These are phyloP conservation scores for Oryctolagus cuniculus DNA, from an alignment of 2,113 vertebrate species.

Conservation along the genomic window mOryCun1.1 NC_091447.1:20455501-20456000, in stretches of 20 bases:
- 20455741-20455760: conserved; percentile 27
- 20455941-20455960: too few relatives aligned
- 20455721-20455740: background rate
- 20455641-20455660: conserved; percentile 27
- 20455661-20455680: background rate
- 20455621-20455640: conserved; percentile 48
- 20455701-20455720: background rate
- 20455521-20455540: too few relatives aligned
- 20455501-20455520: too few relatives aligned
- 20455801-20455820: conserved; percentile 57
- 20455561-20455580: background rate
- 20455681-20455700: background rate
- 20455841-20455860: too few relatives aligned
- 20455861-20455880: too few relatives aligned
- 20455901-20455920: too few relatives aligned
- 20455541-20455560: background rate
- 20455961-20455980: too few relatives aligned
- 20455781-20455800: conserved; percentile 28
- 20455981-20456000: too few relatives aligned
- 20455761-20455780: background rate
- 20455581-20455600: background rate
- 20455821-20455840: too few relatives aligned
- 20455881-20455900: too few relatives aligned
- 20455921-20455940: too few relatives aligned
- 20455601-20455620: background rate